Evolutionary conservation across 2,888 invertebrate genomes (phyloP), one percentile per base, ranked within the genome.

Genomic region (Ichneumoninae sp.): DNA sequence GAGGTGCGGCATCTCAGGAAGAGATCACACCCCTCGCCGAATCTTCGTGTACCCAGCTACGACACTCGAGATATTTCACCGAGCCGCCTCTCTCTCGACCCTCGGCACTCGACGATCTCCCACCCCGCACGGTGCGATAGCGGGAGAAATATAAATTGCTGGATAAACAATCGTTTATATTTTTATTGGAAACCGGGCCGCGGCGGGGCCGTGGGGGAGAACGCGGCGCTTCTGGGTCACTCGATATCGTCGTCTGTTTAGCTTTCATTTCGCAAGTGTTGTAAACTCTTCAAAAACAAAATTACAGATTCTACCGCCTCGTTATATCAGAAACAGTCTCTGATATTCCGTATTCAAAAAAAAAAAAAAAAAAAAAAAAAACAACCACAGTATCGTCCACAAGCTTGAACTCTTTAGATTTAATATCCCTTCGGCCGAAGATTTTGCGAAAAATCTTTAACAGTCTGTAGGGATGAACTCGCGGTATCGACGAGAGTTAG

Each of bases 101-200:
- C 50, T 66, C 81, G 78, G 70, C 78, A 81, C 77, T 82, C 63
- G 63, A 30, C 63, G 33, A 7, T 6, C 63, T 6, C 33, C 16
- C 75, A 86, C 78, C 44, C 7, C 75, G 87, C 78, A 3, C 44
- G 44, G 78, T 84, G 44, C 83, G 54, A 77, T 78, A 69, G 26
- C 52, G 16, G 50, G 19, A 60, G 47, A 30, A 13, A 63, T 54
- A 90, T 90, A 90, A 91, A 92, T 90, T 90, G 88, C 88, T 88
- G 44, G 33, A 54, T 69, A 69, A 83, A 83, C 63, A 63, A 74
- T 30, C 63, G 60, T 73, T 70, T 47, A 78, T 83, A 52, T 33
- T 69, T 47, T 78, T 60, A 75, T 70, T 44, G 69, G 33, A 50
- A 65, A 40, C 10, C 16, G 33, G 30, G 44, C 26, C 16, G 30